These are phyloP conservation scores for Spatula versicolor DNA, from an alignment of 2,797 vertebrate species.

Conservation along the genomic window DNA sequence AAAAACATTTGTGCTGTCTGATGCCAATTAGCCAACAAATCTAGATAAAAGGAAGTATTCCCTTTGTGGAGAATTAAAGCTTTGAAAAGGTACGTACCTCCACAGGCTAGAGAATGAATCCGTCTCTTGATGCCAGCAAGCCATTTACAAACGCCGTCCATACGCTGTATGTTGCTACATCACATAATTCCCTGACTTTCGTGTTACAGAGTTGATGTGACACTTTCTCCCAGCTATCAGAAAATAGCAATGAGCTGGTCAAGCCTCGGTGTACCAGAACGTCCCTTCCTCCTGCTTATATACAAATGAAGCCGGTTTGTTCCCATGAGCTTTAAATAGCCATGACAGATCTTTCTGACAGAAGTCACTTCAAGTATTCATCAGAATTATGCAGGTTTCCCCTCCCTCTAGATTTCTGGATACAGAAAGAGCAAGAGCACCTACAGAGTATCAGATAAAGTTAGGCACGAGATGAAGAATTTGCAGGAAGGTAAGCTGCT, in stretches of 20 bases:
- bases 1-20: slow-evolving; percentile 5
- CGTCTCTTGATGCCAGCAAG: background rate
- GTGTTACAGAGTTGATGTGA: background rate
- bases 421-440: background rate
- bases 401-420: slow-evolving; percentile 11
- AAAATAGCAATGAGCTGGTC: slow-evolving; percentile 33
- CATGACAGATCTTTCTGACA: slow-evolving; percentile 66
- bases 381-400: background rate
- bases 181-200: background rate
- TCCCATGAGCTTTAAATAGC: slow-evolving; percentile 60
- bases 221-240: background rate
- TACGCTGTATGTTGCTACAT: slow-evolving; percentile 13
- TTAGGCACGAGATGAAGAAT: slow-evolving; percentile 38
- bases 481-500: slow-evolving; percentile 54
- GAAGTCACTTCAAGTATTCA: slow-evolving; percentile 43
- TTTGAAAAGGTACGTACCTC: slow-evolving; percentile 1
- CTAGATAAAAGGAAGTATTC: background rate
- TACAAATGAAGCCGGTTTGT: slow-evolving; percentile 17
- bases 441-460: slow-evolving; percentile 24
- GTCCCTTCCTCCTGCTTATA: slow-evolving; percentile 9
- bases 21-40: slow-evolving; percentile 41
- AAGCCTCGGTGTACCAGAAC: slow-evolving; percentile 11
- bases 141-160: slow-evolving; percentile 29
- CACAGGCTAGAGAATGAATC: background rate
- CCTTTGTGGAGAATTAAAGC: slow-evolving; percentile 21